Base-by-base conservation (phyloP, 2,888 invertebrate species). In the Eupsilia transversa region DNA sequence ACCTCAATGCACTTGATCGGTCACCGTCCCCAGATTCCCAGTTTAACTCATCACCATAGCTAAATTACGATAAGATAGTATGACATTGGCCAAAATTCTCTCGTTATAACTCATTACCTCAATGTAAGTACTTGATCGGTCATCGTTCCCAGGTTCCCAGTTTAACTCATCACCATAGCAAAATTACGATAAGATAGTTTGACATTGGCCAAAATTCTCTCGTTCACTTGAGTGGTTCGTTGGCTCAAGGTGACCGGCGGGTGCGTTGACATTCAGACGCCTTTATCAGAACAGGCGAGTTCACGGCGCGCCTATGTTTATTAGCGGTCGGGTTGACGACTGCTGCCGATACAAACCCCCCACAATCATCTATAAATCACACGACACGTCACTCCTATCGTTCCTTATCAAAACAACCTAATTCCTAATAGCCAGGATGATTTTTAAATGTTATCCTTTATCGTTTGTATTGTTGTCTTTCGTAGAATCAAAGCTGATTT, bases 231-330 rank as follows among this genome's bases (percentile, higher is more conserved):
- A 90, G 89, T 89, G 87, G 89, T 89, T 87, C 88, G 89, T 85
- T 86, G 89, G 85, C 90, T 90, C 95, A 95, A 95, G 95, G 95
- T 95, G 95, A 95, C 94, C 94, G 94, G 86, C 91, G 92, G 91
- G 94, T 93, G 91, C 94, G 95, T 94, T 94, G 94, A 95, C 95
- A 95, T 95, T 95, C 94, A 95, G 94, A 94, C 94, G 94, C 90
- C 94, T 94, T 93, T 94, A 94, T 93, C 92, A 91, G 91, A 90
- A 89, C 88, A 88, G 87, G 86, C 90, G 91, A 88, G 89, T 90
- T 89, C 90, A 89, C 89, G 88, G 87, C 90, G 91, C 91, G 90
- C 91, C 90, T 89, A 90, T 90, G 88, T 90, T 91, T 92, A 91
- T 91, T 90, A 90, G 88, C 89, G 88, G 86, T 85, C 85, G 86